phyloP scores from a whole-genome alignment of 1,140 invertebrate genomes.

The Drosophila nigrodunni region DNA sequence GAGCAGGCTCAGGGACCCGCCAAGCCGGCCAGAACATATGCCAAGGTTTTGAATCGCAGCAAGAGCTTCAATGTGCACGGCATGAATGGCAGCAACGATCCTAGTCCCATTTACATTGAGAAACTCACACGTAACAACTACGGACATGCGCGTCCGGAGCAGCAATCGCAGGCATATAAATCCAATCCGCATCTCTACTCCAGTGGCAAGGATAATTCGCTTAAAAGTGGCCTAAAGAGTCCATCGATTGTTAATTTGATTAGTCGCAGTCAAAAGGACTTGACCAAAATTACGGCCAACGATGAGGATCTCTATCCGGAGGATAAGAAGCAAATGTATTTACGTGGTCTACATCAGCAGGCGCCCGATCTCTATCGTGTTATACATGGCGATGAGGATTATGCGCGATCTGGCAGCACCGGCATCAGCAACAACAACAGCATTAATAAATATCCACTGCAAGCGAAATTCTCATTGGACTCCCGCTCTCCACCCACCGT shows the following conservation, averaged over 20 bases:
- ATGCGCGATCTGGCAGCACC: slow-evolving; percentile 15
- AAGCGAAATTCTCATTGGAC: slow-evolving; percentile 74
- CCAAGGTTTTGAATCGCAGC: slow-evolving; percentile 90
- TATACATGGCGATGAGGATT: slow-evolving; percentile 85
- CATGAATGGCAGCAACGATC: slow-evolving; percentile 84
- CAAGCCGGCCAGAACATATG: slow-evolving; percentile 90
- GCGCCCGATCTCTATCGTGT: slow-evolving; percentile 91
- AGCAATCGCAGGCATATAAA: slow-evolving; percentile 86
- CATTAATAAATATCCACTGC: slow-evolving; percentile 59
- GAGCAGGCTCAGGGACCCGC: slow-evolving; percentile 85
- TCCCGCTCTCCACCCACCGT: slow-evolving; percentile 72
- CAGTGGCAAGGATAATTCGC: slow-evolving; percentile 87
- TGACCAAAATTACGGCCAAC: slow-evolving; percentile 85
- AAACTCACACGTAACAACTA: slow-evolving; percentile 82
- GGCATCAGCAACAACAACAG: slow-evolving; percentile 1
- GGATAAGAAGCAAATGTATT: slow-evolving; percentile 88
- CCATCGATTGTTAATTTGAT: slow-evolving; percentile 93
- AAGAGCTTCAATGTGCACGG: slow-evolving; percentile 94
- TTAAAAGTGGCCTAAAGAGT: slow-evolving; percentile 89
- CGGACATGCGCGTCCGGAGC: slow-evolving; percentile 17
- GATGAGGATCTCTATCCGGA: slow-evolving; percentile 39
- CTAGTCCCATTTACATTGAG: slow-evolving; percentile 84
- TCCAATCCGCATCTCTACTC: slow-evolving; percentile 91
- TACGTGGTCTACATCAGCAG: slow-evolving; percentile 89
- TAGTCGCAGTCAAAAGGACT: slow-evolving; percentile 91